Evolutionary conservation across 37 sponge, comb jelly and placozoan species (phyloP), one percentile per base, ranked within the genome.

Genomic region (Aplysina aerophoba): DNA sequence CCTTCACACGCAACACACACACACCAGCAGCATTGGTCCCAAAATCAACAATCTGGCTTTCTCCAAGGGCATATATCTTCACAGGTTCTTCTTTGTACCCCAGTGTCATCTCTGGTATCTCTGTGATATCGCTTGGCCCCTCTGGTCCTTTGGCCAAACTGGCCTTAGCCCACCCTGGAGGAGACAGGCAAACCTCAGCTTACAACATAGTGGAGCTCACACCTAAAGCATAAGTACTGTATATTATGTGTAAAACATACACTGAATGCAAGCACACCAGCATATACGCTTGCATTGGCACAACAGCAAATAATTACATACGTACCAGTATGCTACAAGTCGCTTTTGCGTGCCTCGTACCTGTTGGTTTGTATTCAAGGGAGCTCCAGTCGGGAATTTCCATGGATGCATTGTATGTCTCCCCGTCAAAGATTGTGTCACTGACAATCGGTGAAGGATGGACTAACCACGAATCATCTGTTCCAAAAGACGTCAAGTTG

Each of bases 21-120:
- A 87, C 84, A 17, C 91, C 91, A 61, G 91, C 91, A 19, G 84
- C 55, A 55, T 90, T 90, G 58, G 63, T 82, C 16, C 80, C 84
- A 84, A 90, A 90, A 53, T 90, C 91, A 12, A 87, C 87, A 31
- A 90, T 59, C 55, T 87, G 87, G n/a, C 53, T 90, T n/a, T 61
- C 55, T 15, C 36, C 61, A 53, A 67, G 69, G 38, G 85, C 57
- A 14, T 83, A 64, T 25, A 90, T 72, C 41, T 21, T 25, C n/a
- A 84, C 50, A 2, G 91, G 84, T 22, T 66, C 27, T 17, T 87
- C 87, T 0, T 28, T 44, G 6, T n/a, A 80, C 0, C 44, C 31
- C 14, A 79, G 80, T 13, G 63, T 69, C 20, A 90, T 90, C 19
- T 83, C 55, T 12, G 91, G 84, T 15, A 90, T 87, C 13, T 62